A percentile compares a stretch with the other conserved stretches of the same genome.
Evolutionary conservation across 1,140 invertebrate genomes (phyloP).

Genomic region (Philopotamus ludificatus): DNA sequence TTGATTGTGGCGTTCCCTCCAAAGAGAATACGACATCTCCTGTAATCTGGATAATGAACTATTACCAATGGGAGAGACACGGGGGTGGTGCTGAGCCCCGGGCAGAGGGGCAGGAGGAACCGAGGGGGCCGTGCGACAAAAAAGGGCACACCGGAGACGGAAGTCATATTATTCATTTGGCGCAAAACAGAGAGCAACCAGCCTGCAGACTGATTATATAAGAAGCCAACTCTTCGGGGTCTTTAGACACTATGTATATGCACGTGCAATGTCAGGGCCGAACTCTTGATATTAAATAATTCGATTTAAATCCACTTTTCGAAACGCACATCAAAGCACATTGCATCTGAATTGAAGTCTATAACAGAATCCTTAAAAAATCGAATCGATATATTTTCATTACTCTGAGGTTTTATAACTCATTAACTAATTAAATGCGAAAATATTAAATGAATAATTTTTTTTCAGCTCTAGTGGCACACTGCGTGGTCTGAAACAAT

Average conservation of each 20-base stretch:
- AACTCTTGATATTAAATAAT: too few relatives aligned
- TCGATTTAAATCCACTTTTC: too few relatives aligned
- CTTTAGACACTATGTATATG: background rate
- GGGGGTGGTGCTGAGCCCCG: background rate
- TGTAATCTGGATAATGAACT: conserved; percentile 35
- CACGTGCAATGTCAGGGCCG: background rate
- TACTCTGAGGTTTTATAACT: too few relatives aligned
- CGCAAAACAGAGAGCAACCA: conserved; percentile 28
- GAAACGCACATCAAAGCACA: too few relatives aligned
- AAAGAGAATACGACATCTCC: conserved; percentile 30
- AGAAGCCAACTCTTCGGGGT: conserved; percentile 38
- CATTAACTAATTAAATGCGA: too few relatives aligned
- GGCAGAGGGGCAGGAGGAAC: background rate
- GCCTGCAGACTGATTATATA: conserved; percentile 41
- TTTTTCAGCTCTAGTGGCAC: too few relatives aligned
- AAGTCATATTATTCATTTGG: conserved; percentile 40
- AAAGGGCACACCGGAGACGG: conserved; percentile 32
- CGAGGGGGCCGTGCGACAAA: conserved; percentile 9
- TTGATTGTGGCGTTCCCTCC: background rate
- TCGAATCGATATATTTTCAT: too few relatives aligned
- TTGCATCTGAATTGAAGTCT: too few relatives aligned
- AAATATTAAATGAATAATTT: too few relatives aligned
- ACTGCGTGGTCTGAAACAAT: conserved; percentile 26
- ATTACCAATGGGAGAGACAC: conserved; percentile 9
- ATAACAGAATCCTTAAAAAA: too few relatives aligned